A percentile compares a stretch with the other conserved stretches of the same genome.
phyloP scores from a whole-genome alignment of 2,888 invertebrate species.

The Drosophila melanosoma region DNA sequence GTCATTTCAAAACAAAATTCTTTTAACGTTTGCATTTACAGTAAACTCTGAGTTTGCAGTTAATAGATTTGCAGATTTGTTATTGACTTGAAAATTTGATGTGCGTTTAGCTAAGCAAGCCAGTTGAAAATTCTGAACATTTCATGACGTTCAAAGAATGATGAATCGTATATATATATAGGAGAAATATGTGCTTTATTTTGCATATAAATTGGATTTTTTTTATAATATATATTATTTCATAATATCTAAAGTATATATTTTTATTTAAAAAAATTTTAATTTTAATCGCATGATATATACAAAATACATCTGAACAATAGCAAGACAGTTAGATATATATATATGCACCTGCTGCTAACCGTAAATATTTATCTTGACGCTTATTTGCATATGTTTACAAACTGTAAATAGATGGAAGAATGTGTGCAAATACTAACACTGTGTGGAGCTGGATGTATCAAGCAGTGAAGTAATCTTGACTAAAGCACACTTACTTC shows the following conservation, averaged over 20 bases:
- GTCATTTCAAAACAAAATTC: constrained; percentile 1
- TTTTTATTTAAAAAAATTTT: background rate
- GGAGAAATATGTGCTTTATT: background rate
- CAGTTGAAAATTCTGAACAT: background rate
- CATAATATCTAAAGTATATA: background rate
- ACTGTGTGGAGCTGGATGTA: constrained; percentile 27
- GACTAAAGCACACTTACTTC: constrained; percentile 30
- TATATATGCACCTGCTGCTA: background rate
- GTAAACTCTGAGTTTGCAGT: background rate
- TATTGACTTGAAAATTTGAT: background rate
- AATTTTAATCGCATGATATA: background rate
- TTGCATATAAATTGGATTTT: background rate
- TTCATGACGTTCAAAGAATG: background rate
- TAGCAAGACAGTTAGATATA: background rate
- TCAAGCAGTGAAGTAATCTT: constrained; percentile 31
- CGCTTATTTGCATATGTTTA: constrained; percentile 3
- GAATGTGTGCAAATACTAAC: constrained; percentile 34
- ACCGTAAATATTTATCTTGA: constrained; percentile 12
- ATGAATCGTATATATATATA: background rate
- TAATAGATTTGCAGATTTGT: background rate
- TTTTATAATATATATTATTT: background rate
- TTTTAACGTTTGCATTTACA: background rate
- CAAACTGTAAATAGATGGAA: constrained; percentile 7
- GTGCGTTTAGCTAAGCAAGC: background rate
- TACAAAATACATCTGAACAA: background rate